Percentiles rank a stretch among this genome's conserved stretches.
Conservation (phyloP, 2,113 vertebrate genomes). For the Eublepharis macularius region DNA sequence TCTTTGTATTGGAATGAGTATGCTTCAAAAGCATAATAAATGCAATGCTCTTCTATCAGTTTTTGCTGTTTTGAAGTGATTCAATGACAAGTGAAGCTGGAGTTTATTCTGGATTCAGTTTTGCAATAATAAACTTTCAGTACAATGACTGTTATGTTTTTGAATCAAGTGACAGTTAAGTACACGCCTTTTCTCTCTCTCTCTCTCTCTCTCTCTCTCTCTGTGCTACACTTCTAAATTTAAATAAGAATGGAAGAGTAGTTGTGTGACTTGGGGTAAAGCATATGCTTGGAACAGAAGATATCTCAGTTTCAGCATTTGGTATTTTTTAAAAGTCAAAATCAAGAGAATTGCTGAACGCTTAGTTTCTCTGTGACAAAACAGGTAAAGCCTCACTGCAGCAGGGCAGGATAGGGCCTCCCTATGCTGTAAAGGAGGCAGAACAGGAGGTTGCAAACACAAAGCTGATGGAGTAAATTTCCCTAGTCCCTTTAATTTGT, state of each 20-base stretch:
- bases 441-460: slow-evolving; percentile 12
- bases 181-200: neutral
- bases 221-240: neutral
- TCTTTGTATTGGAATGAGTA: slow-evolving; percentile 13
- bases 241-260: too few species aligned
- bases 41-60: slow-evolving; percentile 38
- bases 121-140: slow-evolving; percentile 67
- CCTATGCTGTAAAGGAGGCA: slow-evolving; percentile 10
- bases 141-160: slow-evolving; percentile 8
- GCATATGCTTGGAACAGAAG: too few species aligned
- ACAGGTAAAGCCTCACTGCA: slow-evolving; percentile 7
- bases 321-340: too few species aligned
- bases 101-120: slow-evolving; percentile 39
- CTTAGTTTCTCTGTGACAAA: neutral
- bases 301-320: too few species aligned
- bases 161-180: neutral
- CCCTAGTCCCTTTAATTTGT: slow-evolving; percentile 48
- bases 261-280: too few species aligned
- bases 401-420: neutral
- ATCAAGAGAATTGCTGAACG: neutral
- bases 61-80: slow-evolving; percentile 37
- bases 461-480: slow-evolving; percentile 16
- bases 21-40: neutral
- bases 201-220: neutral
- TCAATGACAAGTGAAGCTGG: slow-evolving; percentile 27